Conservation (phyloP, 92 coral and sea anemone species). For the Parazoanthus atlanticus region DNA sequence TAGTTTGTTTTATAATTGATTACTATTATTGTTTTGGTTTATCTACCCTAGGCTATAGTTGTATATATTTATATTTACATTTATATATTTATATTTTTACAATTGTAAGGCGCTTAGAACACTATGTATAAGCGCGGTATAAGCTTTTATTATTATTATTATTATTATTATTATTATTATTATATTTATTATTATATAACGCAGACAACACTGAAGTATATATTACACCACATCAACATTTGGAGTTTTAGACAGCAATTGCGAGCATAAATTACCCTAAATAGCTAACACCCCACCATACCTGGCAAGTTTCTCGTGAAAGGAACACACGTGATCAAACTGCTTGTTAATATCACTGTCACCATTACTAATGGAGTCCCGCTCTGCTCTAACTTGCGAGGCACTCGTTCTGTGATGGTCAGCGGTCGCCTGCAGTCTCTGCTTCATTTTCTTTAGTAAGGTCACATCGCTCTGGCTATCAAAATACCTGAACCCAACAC, state of each 20-base stretch:
- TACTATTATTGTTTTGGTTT: no score
- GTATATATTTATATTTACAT: no score
- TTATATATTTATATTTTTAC: no score
- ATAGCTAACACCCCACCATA: constrained; percentile 12
- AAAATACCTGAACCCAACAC: constrained; percentile 93
- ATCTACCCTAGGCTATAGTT: no score
- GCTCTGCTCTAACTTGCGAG: constrained; percentile 71
- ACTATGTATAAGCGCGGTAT: no score
- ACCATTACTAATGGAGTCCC: constrained; percentile 68
- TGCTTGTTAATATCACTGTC: constrained; percentile 77
- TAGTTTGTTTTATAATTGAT: no score
- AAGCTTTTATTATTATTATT: no score
- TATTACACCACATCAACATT: background rate
- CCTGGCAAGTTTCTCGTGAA: constrained; percentile 85
- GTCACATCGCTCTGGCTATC: constrained; percentile 82
- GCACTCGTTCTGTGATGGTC: constrained; percentile 83
- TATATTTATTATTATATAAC: no score
- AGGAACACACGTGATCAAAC: constrained; percentile 75
- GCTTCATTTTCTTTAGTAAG: constrained; percentile 87
- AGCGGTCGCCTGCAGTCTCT: constrained; percentile 81
- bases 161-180: no score
- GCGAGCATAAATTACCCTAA: background rate
- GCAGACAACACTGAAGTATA: no score
- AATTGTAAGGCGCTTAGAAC: no score
- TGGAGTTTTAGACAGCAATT: background rate